A percentile compares a stretch with the other conserved stretches of the same genome.
phyloP scores from a whole-genome alignment of 2,113 vertebrate genomes.

The Lagenorhynchus albirostris region DNA sequence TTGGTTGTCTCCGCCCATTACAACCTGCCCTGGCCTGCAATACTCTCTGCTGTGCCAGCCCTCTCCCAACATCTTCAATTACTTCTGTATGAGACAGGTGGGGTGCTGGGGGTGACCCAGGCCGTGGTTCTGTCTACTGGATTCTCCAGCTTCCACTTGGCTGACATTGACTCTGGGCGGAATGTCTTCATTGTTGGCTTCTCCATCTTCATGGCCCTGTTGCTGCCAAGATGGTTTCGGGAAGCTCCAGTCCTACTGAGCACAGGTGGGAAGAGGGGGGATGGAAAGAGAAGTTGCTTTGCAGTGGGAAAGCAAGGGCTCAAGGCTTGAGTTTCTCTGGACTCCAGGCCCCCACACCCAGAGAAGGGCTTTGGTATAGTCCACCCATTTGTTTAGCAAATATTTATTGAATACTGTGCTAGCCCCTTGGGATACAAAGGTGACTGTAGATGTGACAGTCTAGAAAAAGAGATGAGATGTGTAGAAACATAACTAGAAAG shows the following conservation, averaged over 20 bases:
- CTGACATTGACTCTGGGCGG: slow-evolving; percentile 89
- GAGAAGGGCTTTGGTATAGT: not conserved
- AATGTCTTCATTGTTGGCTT: slow-evolving; percentile 93
- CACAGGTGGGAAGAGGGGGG: slow-evolving; percentile 75
- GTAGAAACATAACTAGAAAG: not conserved
- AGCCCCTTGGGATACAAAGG: not conserved
- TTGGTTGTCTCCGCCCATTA: not conserved
- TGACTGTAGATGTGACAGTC: not conserved
- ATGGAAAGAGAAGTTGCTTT: not conserved
- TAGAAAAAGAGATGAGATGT: not conserved
- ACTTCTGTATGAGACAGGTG: slow-evolving; percentile 77
- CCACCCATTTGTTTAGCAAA: not conserved
- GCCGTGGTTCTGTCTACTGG: slow-evolving; percentile 85
- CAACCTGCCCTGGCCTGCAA: not conserved
- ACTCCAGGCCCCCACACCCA: not conserved
- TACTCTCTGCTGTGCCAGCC: not conserved
- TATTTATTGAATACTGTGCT: not conserved
- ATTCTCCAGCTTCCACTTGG: slow-evolving; percentile 88
- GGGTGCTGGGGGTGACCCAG: slow-evolving; percentile 86
- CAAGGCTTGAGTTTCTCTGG: not conserved
- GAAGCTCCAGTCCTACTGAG: slow-evolving; percentile 67
- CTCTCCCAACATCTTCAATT: not conserved
- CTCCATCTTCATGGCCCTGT: slow-evolving; percentile 89
- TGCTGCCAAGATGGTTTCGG: slow-evolving; percentile 86
- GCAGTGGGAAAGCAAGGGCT: not conserved